phyloP scores from a whole-genome alignment of 2,888 invertebrate species.

The Drosophila fulvimacula region DNA sequence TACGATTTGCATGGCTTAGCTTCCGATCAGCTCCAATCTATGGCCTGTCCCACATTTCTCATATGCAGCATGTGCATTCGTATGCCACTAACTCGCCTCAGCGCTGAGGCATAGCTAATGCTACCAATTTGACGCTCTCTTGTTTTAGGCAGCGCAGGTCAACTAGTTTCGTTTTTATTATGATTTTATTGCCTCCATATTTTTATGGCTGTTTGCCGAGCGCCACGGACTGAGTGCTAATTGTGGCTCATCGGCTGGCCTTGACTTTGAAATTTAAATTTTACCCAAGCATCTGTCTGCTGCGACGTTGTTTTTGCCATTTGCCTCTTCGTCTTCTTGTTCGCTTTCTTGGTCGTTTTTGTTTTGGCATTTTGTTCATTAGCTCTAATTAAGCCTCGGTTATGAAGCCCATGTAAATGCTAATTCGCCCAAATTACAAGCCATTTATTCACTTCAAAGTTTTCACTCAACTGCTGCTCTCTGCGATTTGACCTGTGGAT shows the following conservation, averaged over 20 bases:
- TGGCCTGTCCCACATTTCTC: slow-evolving; percentile 40
- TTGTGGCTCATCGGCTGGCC: slow-evolving; percentile 46
- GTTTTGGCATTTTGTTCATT: slow-evolving; percentile 38
- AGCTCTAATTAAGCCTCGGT: slow-evolving; percentile 46
- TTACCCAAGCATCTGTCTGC: slow-evolving; percentile 20
- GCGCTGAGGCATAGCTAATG: slow-evolving; percentile 17
- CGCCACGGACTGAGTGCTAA: slow-evolving; percentile 36
- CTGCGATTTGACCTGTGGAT: background rate
- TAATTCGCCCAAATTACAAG: slow-evolving; percentile 27
- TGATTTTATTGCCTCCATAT: slow-evolving; percentile 6
- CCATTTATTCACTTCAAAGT: slow-evolving; percentile 34
- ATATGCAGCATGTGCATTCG: background rate
- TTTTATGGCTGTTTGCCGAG: slow-evolving; percentile 37
- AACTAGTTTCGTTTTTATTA: slow-evolving; percentile 29
- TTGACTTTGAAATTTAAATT: slow-evolving; percentile 65
- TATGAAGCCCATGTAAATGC: slow-evolving; percentile 43
- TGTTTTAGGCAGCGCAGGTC: slow-evolving; percentile 14
- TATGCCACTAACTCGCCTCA: background rate
- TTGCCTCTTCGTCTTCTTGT: slow-evolving; percentile 29
- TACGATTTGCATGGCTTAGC: slow-evolving; percentile 58
- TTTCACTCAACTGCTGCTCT: slow-evolving; percentile 21
- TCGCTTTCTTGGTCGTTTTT: slow-evolving; percentile 36
- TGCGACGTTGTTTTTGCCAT: slow-evolving; percentile 12
- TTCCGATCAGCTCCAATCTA: slow-evolving; percentile 55
- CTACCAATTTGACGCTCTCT: slow-evolving; percentile 16